Evolutionary conservation across 2,888 invertebrate species (phyloP), one percentile per base, ranked within the genome.

Genomic region (Drosophila monieri): DNA sequence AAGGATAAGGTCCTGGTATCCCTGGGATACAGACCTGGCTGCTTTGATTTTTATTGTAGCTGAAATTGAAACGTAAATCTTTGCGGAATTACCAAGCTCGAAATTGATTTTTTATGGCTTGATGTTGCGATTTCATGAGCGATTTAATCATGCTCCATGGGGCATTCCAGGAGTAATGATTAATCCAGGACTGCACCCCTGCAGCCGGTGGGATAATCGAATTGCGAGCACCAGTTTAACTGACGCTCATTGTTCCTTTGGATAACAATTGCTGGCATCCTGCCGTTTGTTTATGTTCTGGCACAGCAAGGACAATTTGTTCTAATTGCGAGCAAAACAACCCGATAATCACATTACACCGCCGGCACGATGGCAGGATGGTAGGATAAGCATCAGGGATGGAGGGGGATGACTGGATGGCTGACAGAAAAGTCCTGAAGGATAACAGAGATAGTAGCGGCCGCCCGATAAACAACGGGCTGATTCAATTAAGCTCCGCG

Each of bases 271-370:
- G 39, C 47, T 59, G 51, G 27, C 12, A 32, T 44, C 64, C 62
- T 21, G 60, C 60, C 8, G 9, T 39, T 46, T 55, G 39, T 44
- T 27, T 23, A 52, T 69, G 60, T 18, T 49, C 32, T 51, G 14
- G 30, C 44, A n/a, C 67, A 67, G 57, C 51, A 32, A 21, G 54
- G 35, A 56, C 61, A 74, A 74, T 74, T 80, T 74, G 67, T 64
- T 74, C 85, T 70, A 75, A 75, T 75, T 83, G 77, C 37, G 67
- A 70, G 62, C 59, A 80, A 83, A 75, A 80, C 80, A 85, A 57
- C 68, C 66, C 55, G 61, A 73, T 73, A 77, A 78, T 65, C 72
- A 69, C 71, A 60, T 70, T 70, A 57, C 54, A 54, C 21, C n/a
- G 30, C 49, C 32, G 32, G 53, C 25, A 43, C 41, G 49, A n/a